Evolutionary conservation across 2,113 vertebrate genomes (phyloP), one percentile per base, ranked within the genome.

Genomic region (Sorex fumeus): DNA sequence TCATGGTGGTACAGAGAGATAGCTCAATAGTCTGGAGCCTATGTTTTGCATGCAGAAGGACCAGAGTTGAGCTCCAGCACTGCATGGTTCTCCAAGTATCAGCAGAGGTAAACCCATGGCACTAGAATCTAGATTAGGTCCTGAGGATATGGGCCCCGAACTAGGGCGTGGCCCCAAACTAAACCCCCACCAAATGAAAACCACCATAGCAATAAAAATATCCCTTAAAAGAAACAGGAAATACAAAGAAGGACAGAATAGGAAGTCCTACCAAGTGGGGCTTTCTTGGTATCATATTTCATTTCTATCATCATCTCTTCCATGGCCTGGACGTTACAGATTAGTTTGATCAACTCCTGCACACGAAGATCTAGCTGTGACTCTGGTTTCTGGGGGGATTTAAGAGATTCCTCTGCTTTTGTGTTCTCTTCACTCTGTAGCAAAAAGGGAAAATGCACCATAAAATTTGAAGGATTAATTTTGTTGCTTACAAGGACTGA

Each of bases 221-320:
- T 19, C 15, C 27, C 28, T 32, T 62, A 93, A 62, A 90, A 74
- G 25, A 83, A 36, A 18, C 34, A 67, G 50, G 30, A 71, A 66
- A 60, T 53, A 91, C 3, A 47, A 36, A 80, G 4, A 83, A 45
- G 21, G 12, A 43, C 3, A 72, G 84, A 76, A 40, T 64, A 11
- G 60, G 77, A 84, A 81, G 8, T 69, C 95, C 45, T 94, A 99
- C 99, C 99, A 0, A 99, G 98, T 30, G 99, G 99, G 82, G 98
- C 99, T 96, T 99, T 99, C 81, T 97, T 98, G 53, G 92, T 98
- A 88, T 99, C 98, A n/a, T 98, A 99, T 97, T 99, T 99, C 99
- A 99, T 99, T 97, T 99, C 98, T 76, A 99, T 95, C 92, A 99
- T 98, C 95, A 98, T 98, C 94, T 99, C 98, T 89, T 99, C 99